Evolutionary conservation across 2,797 vertebrate species (phyloP), one percentile per base, ranked within the genome.

Genomic region (Pantherophis vulpinus): DNA sequence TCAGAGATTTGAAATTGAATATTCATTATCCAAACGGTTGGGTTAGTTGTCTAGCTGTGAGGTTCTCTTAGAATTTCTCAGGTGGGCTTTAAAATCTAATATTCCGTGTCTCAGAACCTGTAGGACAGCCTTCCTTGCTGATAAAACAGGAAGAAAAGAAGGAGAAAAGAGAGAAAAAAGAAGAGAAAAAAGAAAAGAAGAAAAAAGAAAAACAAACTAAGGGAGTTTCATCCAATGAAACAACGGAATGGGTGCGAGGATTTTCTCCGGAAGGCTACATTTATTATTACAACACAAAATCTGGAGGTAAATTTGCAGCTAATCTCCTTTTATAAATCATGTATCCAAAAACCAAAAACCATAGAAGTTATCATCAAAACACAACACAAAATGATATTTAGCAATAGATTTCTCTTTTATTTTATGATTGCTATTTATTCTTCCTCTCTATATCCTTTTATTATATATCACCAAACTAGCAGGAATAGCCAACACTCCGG

Each of bases 251-350:
- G 99, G 97, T 98, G 60, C 98, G 98, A 97, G 98, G 98, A 60
- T 90, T 97, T 91, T 97, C 98, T 11, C 97, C 98, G 0, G 98
- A 98, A 56, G 99, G 99, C 93, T 96, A 98, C 86, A 97, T 92
- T 0, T 99, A 99, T 89, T 99, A 99, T 95, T 99, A 99, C 95
- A 98, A 99, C 97, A 97, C 97, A 66, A 89, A 94, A 95, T 99
- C 99, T 90, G 98, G 99, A 98, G 99, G 99, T 99, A 97, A 95
- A 97, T 95, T 47, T 51, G 87, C 86, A 91, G 42, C 58, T n/a
- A 90, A 91, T 37, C 92, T 91, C 66, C 32, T 63, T 66, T 2
- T 0, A 61, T 4, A 3, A 91, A 18, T 91, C 13, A 37, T 4
- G 86, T 55, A 37, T 29, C 27, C 70, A 4, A 25, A n/a, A 70